These are phyloP conservation scores for Cinclus mexicanus DNA, from an alignment of 2,113 vertebrate genomes.

Conservation along the genomic window DNA sequence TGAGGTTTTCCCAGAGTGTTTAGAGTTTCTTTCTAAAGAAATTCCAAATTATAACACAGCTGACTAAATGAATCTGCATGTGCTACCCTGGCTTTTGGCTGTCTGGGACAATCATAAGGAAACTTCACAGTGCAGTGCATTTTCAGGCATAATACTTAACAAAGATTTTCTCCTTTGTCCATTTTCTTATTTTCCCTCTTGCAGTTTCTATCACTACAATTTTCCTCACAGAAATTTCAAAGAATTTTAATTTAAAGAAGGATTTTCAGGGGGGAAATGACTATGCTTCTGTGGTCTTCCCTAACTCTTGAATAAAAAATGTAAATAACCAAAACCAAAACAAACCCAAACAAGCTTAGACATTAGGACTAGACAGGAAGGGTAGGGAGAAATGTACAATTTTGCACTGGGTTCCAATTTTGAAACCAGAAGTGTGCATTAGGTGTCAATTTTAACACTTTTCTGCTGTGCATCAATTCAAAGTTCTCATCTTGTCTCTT, in stretches of 20 bases:
- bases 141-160: neutral
- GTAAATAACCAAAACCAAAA: neutral
- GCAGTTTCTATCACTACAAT: neutral
- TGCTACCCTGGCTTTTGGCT: neutral
- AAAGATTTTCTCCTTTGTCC: neutral
- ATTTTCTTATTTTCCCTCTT: neutral
- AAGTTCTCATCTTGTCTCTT: neutral
- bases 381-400: rapidly evolving
- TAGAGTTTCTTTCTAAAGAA: neutral
- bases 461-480: neutral
- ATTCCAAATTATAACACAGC: neutral
- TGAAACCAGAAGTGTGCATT: neutral
- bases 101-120: neutral
- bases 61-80: neutral
- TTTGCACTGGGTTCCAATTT: neutral
- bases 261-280: neutral
- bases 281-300: neutral
- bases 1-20: neutral
- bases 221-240: neutral
- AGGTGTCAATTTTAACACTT: neutral
- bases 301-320: neutral
- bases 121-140: neutral
- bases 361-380: neutral
- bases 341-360: neutral
- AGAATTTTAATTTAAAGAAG: neutral